Base-by-base conservation (phyloP, 2,888 invertebrate species). In the Eudemis profundana region DNA sequence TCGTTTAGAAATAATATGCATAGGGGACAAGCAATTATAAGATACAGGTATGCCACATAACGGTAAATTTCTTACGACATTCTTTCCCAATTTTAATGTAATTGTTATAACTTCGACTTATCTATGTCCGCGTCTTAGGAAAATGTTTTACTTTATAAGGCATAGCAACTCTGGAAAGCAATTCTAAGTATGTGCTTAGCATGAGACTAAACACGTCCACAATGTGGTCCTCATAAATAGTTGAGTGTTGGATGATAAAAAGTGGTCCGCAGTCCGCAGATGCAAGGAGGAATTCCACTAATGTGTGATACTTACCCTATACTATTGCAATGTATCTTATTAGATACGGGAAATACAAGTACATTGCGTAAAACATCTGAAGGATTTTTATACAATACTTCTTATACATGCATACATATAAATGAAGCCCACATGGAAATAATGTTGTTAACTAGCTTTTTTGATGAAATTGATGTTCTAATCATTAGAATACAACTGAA, bases 231-330 rank as follows among this genome's bases (percentile, higher is more conserved):
- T 60, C 29, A 40, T 60, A 65, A 53, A 60, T 27, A 59, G 56
- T 14, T 3, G 42, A 59, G 57, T 59, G 64, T 51, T 51, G 59
- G 38, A 42, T 17, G 29, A 53, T 47, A 65, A 65, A 65, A 60
- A 44, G 29, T 47, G 21, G 60, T 65, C 57, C 51, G 56, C 54
- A 42, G 23, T 56, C 46, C 46, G 53, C 53, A 59, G 36, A 53
- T 46, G 44, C 64, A 51, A 46, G 42, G 17, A 57, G 33, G 38
- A 64, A 59, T 64, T 36, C 57, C 23, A 17, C 33, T 14, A 50
- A 64, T 57, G 29, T 33, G 21, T 36, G 19, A 46, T 12, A 29
- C 19, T 49, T 27, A 40, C 44, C 10, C 33, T n/a, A 33, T 29
- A 15, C 23, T 46, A 36, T 46, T 46, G 42, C 56, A n/a, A 33